phyloP scores from a whole-genome alignment of 2,797 vertebrate genomes.

The Thunnus albacares region DNA sequence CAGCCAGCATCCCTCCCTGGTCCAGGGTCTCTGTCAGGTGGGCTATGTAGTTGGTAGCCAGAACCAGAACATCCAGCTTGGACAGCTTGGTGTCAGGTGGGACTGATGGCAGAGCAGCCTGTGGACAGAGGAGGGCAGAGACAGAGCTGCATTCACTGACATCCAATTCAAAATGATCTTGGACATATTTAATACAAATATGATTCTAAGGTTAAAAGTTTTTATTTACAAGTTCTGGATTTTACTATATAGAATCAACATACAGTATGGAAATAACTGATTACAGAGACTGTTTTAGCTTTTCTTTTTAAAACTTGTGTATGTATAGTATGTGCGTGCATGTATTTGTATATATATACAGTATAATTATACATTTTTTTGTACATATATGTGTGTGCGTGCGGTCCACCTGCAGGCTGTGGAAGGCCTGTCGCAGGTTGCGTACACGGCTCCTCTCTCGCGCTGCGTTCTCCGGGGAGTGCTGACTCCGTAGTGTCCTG shows the following conservation, averaged over 20 bases:
- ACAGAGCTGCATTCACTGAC: neutral
- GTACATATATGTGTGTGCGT: neutral
- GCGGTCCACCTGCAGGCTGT: conserved; percentile 86
- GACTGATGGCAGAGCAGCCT: conserved; percentile 89
- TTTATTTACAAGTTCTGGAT: no score
- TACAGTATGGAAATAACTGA: no score
- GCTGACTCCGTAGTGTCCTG: conserved; percentile 71
- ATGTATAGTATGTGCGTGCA: no score
- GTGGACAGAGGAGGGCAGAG: conserved; percentile 10
- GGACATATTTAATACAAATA: neutral
- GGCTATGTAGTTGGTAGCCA: conserved; percentile 93
- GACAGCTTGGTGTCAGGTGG: conserved; percentile 93
- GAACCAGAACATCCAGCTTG: conserved; percentile 90
- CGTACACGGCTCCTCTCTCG: conserved; percentile 89
- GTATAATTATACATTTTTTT: no score
- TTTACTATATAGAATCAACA: no score
- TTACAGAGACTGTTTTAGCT: no score
- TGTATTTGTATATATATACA: no score
- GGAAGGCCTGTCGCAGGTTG: conserved; percentile 90
- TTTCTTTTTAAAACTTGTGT: no score
- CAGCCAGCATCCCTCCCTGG: conserved; percentile 73
- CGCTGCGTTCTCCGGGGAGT: conserved; percentile 87
- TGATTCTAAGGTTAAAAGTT: neutral
- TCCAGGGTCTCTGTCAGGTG: conserved; percentile 89
- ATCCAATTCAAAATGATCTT: neutral